Base-by-base conservation (phyloP, 2,797 vertebrate genomes). In the Clarias pachynema region DNA sequence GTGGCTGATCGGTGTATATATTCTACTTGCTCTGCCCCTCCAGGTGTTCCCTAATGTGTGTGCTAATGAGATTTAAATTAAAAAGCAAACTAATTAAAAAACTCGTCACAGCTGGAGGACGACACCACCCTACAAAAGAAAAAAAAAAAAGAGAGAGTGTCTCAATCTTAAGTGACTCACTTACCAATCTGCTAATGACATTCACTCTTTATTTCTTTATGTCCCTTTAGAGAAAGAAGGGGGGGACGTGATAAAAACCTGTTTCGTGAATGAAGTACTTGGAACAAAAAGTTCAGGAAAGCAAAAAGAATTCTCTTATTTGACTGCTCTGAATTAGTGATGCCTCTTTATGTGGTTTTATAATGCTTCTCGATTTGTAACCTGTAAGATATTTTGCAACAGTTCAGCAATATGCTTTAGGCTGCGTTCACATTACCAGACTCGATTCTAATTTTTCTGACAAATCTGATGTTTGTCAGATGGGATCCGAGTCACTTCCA, bases 81-180 rank as follows among this genome's bases (percentile, higher is more conserved):
- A 90, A 90, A 88, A 31, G 85, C 74, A 82, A 90, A 89, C 83
- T 89, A 87, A 90, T 90, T 87, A 86, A 90, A 90, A 90, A 68
- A 87, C 85, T 78, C 85, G 86, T 90, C 87, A 90, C 87, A 90
- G 85, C 86, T 90, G 83, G 73, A 85, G 73, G 75, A 70, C 83
- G 83, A 83, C 14, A 22, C 49, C 81, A 56, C 86, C 86, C 74
- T 56, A 65, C 56, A 57, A 34, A 49, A 49, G 10, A 49, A 49
- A 49, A 49, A 49, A 40, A 49, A 40, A 72, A 65, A 53, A 62
- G 20, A 8, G 40, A 72, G 57, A 83, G 29, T 60, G 10, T 22
- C 57, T 78, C 29, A 20, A n/a, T 74, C 29, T 78, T 6, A 37
- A 37, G 24, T 15, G 34, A 22, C 12, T 62, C 57, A 62, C 57